Percentiles rank a stretch among this genome's conserved stretches.
Conservation (phyloP, 1,140 invertebrate genomes). For the Campoletis sonorensis region DNA sequence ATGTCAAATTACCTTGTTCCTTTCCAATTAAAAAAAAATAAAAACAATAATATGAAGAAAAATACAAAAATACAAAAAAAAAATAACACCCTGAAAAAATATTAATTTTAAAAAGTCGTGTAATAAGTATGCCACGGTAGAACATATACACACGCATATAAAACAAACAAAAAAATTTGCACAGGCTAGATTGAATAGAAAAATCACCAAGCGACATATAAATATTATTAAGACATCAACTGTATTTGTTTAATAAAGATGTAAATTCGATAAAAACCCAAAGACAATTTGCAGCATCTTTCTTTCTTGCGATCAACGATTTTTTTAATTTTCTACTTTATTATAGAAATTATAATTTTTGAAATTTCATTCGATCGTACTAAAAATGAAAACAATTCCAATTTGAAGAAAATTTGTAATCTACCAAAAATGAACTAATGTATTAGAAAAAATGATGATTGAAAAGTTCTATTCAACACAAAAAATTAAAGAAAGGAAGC, state of each 20-base stretch:
- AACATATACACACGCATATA: conserved; percentile 71
- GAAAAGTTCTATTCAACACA: too few species aligned
- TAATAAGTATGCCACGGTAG: conserved; percentile 33
- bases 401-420: too few species aligned
- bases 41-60: conserved; percentile 52
- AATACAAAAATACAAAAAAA: conserved; percentile 1
- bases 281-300: background rate
- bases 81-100: background rate
- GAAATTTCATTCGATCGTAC: too few species aligned
- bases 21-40: conserved; percentile 62
- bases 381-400: too few species aligned
- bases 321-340: background rate
- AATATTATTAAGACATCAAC: conserved; percentile 77
- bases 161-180: conserved; percentile 62
- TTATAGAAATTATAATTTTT: background rate
- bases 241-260: conserved; percentile 79
- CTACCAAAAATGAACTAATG: too few species aligned
- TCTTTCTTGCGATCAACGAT: background rate
- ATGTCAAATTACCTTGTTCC: conserved; percentile 74
- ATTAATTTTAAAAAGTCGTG: background rate
- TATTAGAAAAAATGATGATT: too few species aligned
- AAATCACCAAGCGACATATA: conserved; percentile 74
- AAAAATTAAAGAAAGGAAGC: too few species aligned
- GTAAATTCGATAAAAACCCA: conserved; percentile 72
- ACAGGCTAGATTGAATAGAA: conserved; percentile 75